These are phyloP conservation scores for Hemiscyllium ocellatum DNA, from an alignment of 2,113 vertebrate genomes.

Conservation along the genomic window DNA sequence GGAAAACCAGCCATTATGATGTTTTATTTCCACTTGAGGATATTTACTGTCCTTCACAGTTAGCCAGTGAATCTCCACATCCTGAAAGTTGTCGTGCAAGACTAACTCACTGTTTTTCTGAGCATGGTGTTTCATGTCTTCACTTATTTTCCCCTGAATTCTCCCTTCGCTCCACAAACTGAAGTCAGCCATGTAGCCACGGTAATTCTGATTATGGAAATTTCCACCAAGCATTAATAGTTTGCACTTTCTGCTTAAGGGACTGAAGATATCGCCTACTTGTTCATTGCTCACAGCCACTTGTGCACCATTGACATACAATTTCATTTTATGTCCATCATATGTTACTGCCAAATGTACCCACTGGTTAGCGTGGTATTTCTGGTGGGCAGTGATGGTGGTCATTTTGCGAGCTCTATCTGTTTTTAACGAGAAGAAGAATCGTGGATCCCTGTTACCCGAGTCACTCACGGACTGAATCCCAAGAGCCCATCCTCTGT, in stretches of 20 bases:
- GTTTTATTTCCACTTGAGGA: constrained; percentile 64
- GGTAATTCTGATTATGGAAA: constrained; percentile 82
- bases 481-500: constrained; percentile 93
- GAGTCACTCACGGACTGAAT: constrained; percentile 86
- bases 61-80: constrained; percentile 77
- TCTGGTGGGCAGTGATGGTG: constrained; percentile 75
- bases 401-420: constrained; percentile 91
- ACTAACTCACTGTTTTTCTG: constrained; percentile 69
- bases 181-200: constrained; percentile 79
- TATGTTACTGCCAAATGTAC: constrained; percentile 83
- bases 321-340: constrained; percentile 79
- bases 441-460: constrained; percentile 87
- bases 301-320: constrained; percentile 90
- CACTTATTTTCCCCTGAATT: constrained; percentile 77
- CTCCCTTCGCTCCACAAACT: constrained; percentile 81
- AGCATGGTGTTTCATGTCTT: constrained; percentile 68
- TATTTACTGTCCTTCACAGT: constrained; percentile 81
- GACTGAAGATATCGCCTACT: constrained; percentile 87
- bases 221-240: constrained; percentile 91
- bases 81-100: constrained; percentile 85
- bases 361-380: constrained; percentile 86
- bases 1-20: constrained; percentile 62
- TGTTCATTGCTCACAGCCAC: constrained; percentile 84
- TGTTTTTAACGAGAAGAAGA: constrained; percentile 96
- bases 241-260: constrained; percentile 89